Percentiles rank a stretch among this genome's conserved stretches.
Conservation (phyloP, 2,888 invertebrate species). For the Limnephilus lunatus region DNA sequence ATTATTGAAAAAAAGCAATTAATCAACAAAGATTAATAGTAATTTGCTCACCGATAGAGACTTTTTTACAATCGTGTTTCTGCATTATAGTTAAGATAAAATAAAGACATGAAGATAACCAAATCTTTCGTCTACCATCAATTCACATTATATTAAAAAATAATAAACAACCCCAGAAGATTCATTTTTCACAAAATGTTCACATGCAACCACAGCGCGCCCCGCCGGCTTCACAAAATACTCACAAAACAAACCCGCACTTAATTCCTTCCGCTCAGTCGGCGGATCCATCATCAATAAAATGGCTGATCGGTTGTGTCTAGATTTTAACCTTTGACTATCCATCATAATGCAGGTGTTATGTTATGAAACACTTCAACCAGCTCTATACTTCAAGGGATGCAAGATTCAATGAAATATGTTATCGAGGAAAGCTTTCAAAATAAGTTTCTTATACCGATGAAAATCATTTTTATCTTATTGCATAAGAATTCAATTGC, state of each 20-base stretch:
- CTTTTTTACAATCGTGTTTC: too few species aligned
- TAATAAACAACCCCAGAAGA: neutral
- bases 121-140: neutral
- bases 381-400: neutral
- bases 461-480: neutral
- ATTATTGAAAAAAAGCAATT: too few species aligned
- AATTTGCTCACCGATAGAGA: too few species aligned
- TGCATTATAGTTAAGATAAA: neutral
- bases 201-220: neutral
- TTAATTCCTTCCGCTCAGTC: slow-evolving; percentile 4
- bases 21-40: too few species aligned
- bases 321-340: slow-evolving; percentile 19
- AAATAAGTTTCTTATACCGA: neutral
- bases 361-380: slow-evolving; percentile 20
- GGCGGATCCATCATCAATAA: slow-evolving; percentile 35
- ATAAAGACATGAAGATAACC: neutral
- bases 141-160: neutral
- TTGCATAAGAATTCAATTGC: too few species aligned
- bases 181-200: neutral
- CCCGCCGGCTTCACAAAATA: neutral
- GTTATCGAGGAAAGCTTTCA: neutral
- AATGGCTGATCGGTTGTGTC: slow-evolving; percentile 24
- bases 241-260: neutral
- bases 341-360: slow-evolving; percentile 31
- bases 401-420: neutral